Conservation (phyloP, 2,888 invertebrate genomes). For the Iselma pallidipennis region DNA sequence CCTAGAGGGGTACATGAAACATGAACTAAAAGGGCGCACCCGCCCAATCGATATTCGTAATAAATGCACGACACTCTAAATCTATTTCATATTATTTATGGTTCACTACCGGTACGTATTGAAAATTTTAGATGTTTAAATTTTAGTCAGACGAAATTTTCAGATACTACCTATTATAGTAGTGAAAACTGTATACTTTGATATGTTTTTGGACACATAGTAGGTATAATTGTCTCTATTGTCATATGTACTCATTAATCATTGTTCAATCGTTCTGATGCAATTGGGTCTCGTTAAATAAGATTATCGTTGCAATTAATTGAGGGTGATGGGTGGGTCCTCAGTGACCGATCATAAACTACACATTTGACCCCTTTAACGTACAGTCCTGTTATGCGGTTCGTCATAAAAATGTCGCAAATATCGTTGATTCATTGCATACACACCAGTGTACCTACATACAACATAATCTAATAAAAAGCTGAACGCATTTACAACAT, state of each 20-base stretch:
- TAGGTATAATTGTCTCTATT: too few relatives aligned
- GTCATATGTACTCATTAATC: constrained; percentile 36
- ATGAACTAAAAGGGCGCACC: constrained; percentile 44
- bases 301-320: constrained; percentile 56
- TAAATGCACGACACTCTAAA: constrained; percentile 40
- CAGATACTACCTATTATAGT: too few relatives aligned
- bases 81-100: constrained; percentile 32
- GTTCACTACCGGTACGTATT: neutral
- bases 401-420: constrained; percentile 53
- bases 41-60: constrained; percentile 51
- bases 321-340: constrained; percentile 52
- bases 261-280: constrained; percentile 46
- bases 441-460: constrained; percentile 14
- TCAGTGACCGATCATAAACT: constrained; percentile 48
- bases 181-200: too few relatives aligned
- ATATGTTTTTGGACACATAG: too few relatives aligned
- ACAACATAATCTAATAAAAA: neutral
- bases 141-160: too few relatives aligned
- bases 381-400: constrained; percentile 37
- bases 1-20: constrained; percentile 50
- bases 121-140: neutral
- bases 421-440: constrained; percentile 50
- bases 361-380: constrained; percentile 47
- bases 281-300: constrained; percentile 52
- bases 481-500: neutral